Base-by-base conservation (phyloP, 1,140 invertebrate genomes). In the Heliconius eleuchia region DNA sequence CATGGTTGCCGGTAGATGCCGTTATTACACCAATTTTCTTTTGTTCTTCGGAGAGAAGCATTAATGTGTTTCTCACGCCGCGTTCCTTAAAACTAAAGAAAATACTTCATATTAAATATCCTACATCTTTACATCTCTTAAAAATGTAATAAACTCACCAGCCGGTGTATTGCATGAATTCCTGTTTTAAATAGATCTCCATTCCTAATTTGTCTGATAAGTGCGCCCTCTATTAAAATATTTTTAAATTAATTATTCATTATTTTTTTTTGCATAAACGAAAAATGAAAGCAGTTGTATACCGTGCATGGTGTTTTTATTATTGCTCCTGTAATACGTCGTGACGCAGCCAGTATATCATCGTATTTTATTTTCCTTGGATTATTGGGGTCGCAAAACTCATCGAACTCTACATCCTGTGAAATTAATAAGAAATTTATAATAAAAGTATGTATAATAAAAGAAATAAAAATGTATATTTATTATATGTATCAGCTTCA, bases 321-420 rank as follows among this genome's bases (percentile, higher is more conserved):
- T 39, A 91, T 46, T 23, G 76, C 66, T 7, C 90, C 90, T 2
- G 83, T 82, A 7, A 92, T 90, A 3, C 90, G 86, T 42, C 85
- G 81, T 8, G 88, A 85, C 7, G 91, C 91, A 11, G 90, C 87
- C 23, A 91, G 27, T n/a, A 93, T 82, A 76, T 90, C 91, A 16
- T 93, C 91, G 83, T 88, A 92, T 79, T 89, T 88, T 39, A 92
- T 89, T 82, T 86, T 90, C n/a, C 86, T 82, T 57, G 92, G 92
- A 77, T 91, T 93, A 42, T 85, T 79, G 1, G 91, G 91, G 73
- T 94, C 91, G 73, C 91, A 93, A 52, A 83, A 86, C 50, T 88
- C 87, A 71, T 92, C 90, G 71, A 79, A 90, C 34, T 90, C 88
- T 76, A 86, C 74, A 55, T 92, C 88, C 85, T 89, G 74, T 37